Base-by-base conservation (phyloP, 2,888 invertebrate species). In the Tethea ocularis region DNA sequence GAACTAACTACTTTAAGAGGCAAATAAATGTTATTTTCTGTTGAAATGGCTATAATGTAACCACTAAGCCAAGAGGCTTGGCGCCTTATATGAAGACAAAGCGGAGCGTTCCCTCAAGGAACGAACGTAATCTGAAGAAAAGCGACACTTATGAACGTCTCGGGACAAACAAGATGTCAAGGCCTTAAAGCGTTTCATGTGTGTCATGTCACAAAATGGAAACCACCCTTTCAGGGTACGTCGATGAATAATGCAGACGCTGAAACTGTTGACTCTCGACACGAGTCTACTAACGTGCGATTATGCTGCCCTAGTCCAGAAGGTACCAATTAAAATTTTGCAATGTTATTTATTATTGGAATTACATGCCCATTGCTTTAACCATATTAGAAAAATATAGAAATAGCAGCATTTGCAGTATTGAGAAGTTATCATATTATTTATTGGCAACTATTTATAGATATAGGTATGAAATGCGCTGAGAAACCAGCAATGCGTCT, bases 51-150 rank as follows among this genome's bases (percentile, higher is more conserved):
- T 33, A 13, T 33, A 13, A n/a, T 46, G 20, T 46, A 46, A 2
- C 6, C 4, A 17, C 13, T 3, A 15, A 36, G 15, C 5, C 33
- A 33, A 36, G 15, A 36, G 17, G 41, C 20, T 46, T 10, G 20
- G 10, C 20, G n/a, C 46, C 10, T 7, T 20, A 46, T 46, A 46
- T 46, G 46, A 46, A 46, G 46, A 46, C 46, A 46, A 46, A 46
- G 46, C 46, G 46, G 20, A 46, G 20, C 46, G 17, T 46, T 46
- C 46, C 20, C 46, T 20, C 20, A n/a, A 20, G 20, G 46, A 20
- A 15, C 46, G 41, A 41, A 41, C 41, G 10, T 46, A 46, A 46
- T 46, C 46, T 46, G 46, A 46, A 46, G 46, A 46, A 46, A 46
- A 46, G 46, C 46, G 46, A 46, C 46, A 46, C 20, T 46, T 20